Evolutionary conservation across 2,113 vertebrate species (phyloP).

Genomic region (Aleadryas rufinucha): DNA sequence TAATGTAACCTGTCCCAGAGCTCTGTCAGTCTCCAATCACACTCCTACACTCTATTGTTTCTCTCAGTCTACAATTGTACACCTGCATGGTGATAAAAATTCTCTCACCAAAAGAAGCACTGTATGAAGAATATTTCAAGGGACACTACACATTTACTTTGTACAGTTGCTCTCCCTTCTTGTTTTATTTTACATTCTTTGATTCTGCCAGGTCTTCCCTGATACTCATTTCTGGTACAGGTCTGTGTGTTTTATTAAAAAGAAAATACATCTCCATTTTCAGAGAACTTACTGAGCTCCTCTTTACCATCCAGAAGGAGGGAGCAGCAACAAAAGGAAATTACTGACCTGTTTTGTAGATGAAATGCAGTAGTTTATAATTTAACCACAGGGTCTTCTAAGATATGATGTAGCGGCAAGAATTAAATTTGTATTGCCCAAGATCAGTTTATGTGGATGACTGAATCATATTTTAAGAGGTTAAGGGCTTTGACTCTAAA

Average conservation of each 20-base stretch:
- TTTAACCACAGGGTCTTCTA: neutral
- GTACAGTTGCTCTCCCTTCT: neutral
- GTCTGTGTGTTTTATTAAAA: neutral
- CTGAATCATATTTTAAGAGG: neutral
- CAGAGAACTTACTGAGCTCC: neutral
- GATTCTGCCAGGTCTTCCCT: neutral
- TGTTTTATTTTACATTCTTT: neutral
- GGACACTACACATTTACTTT: neutral
- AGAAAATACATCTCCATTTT: neutral
- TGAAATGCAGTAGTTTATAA: neutral
- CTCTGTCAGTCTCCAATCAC: neutral
- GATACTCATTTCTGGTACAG: neutral
- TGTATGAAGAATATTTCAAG: neutral
- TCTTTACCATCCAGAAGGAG: neutral
- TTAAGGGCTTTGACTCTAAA: conserved; percentile 8
- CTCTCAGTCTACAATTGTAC: neutral
- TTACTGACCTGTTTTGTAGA: neutral
- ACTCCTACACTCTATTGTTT: neutral
- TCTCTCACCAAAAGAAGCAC: neutral
- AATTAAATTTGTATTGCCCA: neutral
- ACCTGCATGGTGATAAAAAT: neutral
- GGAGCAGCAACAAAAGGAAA: neutral
- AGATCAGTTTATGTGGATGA: neutral
- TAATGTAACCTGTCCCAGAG: neutral
- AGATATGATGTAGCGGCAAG: neutral